Evolutionary conservation across 2,113 vertebrate species (phyloP).

Genomic region (Apteryx owenii): DNA sequence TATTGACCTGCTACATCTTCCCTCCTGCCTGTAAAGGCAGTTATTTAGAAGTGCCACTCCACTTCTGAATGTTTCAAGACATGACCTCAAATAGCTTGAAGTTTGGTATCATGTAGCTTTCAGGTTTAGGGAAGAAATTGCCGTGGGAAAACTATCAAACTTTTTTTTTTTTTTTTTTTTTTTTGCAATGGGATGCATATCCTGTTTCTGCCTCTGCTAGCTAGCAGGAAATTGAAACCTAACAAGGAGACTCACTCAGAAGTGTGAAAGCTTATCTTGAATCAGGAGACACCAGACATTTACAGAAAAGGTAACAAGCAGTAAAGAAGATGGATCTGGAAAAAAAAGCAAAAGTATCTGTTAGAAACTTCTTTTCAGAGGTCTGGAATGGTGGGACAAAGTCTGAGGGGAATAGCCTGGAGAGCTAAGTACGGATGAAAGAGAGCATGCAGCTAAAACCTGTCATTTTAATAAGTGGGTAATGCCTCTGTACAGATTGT

Average conservation of each 20-base stretch:
- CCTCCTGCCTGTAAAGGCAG: neutral
- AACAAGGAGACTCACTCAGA: neutral
- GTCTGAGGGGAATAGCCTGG: neutral
- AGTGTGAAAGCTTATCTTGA: neutral
- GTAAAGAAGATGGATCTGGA: neutral
- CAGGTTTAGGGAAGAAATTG: neutral
- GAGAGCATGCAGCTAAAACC: neutral
- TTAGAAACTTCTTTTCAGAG: neutral
- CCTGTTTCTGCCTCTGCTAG: neutral
- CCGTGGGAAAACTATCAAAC: neutral
- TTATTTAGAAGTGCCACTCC: neutral
- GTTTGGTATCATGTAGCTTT: neutral
- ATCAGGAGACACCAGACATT: neutral
- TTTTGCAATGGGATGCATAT: neutral
- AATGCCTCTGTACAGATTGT: neutral
- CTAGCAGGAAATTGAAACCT: neutral
- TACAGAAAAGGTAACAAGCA: neutral
- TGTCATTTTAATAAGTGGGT: neutral
- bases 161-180: neutral
- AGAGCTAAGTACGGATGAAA: neutral
- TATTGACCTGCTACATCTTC: neutral
- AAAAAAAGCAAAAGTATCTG: neutral
- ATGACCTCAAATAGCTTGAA: neutral
- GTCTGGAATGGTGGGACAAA: neutral
- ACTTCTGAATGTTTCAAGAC: neutral